Evolutionary conservation across 2,888 invertebrate genomes (phyloP), one percentile per base, ranked within the genome.

Genomic region (Cataglyphis rosenhaueri): DNA sequence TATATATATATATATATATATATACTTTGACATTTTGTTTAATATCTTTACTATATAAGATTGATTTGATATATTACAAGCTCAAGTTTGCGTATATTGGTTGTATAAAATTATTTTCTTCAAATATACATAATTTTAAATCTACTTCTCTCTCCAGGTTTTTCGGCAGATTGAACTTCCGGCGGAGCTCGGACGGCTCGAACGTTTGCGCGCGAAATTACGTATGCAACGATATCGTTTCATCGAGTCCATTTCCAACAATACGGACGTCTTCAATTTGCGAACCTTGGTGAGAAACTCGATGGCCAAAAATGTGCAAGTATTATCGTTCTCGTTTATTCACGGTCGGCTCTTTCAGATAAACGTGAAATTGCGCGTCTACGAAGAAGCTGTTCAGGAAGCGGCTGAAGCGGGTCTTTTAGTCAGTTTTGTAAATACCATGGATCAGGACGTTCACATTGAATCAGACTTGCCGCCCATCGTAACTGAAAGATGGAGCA

Each of bases 81-180:
- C 9, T 32, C 38, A 21, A 65, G n/a, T 65, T 6, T 29, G 18
- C 18, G 25, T 3, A 9, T 32, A 52, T 52, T 8, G 52, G n/a
- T 52, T 8, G n/a, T 8, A n/a, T 29, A 57, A 59, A 15, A 73
- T 59, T 59, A 9, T 59, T 66, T 52, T n/a, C n/a, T 9, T 0
- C 21, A 35, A 62, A 62, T 48, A 62, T 38, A 10, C 5, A 44
- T 75, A 35, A 66, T 9, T 38, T 65, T 32, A 15, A 65, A 44
- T 8, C 21, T 18, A 0, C 18, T 66, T 93, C 41, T 15, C 12
- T 25, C 18, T 55, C 1, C 93, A 97, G 98, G 96, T 98, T 82
- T 98, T 98, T 92, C 96, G 97, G 62, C 96, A 96, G 68, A 95
- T 98, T 84, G 98, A 98, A 94, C 96, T 97, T 91, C 97, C 97